Evolutionary conservation across 2,113 vertebrate species (phyloP), one percentile per base, ranked within the genome.

Genomic region (Gymnorhina tibicen): DNA sequence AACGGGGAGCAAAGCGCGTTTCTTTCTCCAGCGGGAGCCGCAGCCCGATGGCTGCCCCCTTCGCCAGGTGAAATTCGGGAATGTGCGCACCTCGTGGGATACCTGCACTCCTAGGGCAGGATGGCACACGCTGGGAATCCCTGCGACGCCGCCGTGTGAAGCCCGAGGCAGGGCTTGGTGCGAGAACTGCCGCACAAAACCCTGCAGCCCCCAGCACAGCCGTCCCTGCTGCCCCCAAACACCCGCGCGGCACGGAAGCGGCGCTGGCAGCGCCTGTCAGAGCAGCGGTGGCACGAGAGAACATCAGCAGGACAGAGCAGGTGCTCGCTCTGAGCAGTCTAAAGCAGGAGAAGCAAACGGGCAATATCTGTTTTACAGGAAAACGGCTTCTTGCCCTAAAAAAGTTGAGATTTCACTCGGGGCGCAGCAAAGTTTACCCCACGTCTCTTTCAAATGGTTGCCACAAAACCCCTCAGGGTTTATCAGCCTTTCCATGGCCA

Each of bases 81-180:
- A 41, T 26, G 7, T 42, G 35, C 2, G 3, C 6, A 20, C 3
- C 35, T 14, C 3, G 1, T 1, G 12, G 52, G 1, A 1, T 2
- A 3, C 3, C 35, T 44, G 55, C 1, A 2, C 26, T n/a, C 33
- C 69, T 13, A n/a, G 42, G 15, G 42, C 6, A 16, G 8, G 14
- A 2, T 5, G 11, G 49, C 24, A 66, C 41, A 6, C 2, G 2
- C 0, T 6, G 42, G 32, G 35, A 33, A 32, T 10, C 13, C 12
- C 28, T 3, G 22, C 24, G 60, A 11, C 17, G 14, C 1, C 69
- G 5, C n/a, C 11, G 27, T 7, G 26, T 35, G 63, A 27, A 30
- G 1, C 9, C 13, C 3, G 0, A 13, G 18, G n/a, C 52, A 35
- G 20, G 35, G 9, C 5, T 62, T 16, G 24, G 42, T 2, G 41